phyloP scores from a whole-genome alignment of 2,113 vertebrate genomes.

The Alexandromys fortis region DNA sequence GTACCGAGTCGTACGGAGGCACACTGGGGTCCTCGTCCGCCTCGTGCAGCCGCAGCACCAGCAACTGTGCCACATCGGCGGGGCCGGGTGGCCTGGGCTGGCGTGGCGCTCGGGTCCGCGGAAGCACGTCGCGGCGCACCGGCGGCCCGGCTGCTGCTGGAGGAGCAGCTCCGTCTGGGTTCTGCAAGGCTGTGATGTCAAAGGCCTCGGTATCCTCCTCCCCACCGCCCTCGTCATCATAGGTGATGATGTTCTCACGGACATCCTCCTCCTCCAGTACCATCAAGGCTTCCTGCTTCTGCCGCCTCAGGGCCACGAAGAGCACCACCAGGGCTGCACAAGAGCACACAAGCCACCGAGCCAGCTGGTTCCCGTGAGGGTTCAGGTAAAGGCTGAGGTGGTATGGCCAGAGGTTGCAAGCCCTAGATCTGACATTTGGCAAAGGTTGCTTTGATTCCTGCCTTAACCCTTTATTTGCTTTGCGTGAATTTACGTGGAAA shows the following conservation, averaged over 20 bases:
- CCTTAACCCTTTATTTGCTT: neutral
- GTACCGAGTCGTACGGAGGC: slow-evolving; percentile 93
- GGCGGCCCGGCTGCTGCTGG: neutral
- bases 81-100: slow-evolving; percentile 84
- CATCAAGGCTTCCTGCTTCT: slow-evolving; percentile 91
- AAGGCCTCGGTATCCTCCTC: slow-evolving; percentile 95
- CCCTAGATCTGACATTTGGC: neutral
- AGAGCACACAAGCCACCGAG: slow-evolving; percentile 72
- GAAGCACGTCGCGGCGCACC: slow-evolving; percentile 87
- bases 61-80: slow-evolving; percentile 89
- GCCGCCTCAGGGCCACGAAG: slow-evolving; percentile 90
- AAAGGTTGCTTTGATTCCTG: neutral
- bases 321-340: slow-evolving; percentile 83
- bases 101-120: slow-evolving; percentile 80
- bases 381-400: neutral
- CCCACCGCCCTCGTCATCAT: slow-evolving; percentile 93
- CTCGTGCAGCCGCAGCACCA: slow-evolving; percentile 90
- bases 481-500: neutral
- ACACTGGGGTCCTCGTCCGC: slow-evolving; percentile 92
- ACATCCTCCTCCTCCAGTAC: slow-evolving; percentile 94
- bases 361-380: neutral
- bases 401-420: neutral
- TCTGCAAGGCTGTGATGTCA: slow-evolving; percentile 93
- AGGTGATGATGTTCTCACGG: slow-evolving; percentile 94
- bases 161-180: slow-evolving; percentile 76